Conservation (phyloP, 2,113 vertebrate species). For the Genyomyrus donnyi region DNA sequence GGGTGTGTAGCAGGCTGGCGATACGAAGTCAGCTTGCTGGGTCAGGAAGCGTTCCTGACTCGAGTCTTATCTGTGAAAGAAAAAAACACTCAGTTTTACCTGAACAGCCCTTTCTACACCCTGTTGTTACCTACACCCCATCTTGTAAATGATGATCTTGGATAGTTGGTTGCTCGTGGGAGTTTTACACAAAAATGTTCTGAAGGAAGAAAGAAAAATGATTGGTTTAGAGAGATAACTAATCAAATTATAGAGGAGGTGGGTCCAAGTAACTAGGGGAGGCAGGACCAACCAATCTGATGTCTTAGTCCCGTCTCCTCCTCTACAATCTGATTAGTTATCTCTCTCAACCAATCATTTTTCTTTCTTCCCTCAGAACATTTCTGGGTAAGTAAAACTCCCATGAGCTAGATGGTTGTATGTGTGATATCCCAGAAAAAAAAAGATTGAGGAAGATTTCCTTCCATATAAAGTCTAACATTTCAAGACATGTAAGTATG, state of each 20-base stretch:
- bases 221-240: too few relatives aligned
- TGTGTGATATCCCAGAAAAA: neutral
- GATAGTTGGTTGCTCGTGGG: neutral
- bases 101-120: neutral
- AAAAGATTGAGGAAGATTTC: neutral
- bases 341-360: too few relatives aligned
- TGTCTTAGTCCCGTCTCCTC: too few relatives aligned
- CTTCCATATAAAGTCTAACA: neutral
- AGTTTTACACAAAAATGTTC: too few relatives aligned
- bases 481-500: neutral
- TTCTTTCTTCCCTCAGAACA: too few relatives aligned
- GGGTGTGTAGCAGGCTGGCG: constrained; percentile 20
- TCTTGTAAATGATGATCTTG: neutral
- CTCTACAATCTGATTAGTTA: too few relatives aligned
- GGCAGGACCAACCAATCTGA: too few relatives aligned
- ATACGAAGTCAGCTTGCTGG: neutral
- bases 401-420: neutral
- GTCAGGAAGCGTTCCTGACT: neutral
- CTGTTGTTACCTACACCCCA: too few relatives aligned
- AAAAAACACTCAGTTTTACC: neutral
- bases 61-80: neutral
- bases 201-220: too few relatives aligned
- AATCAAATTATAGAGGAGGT: too few relatives aligned
- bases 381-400: too few relatives aligned
- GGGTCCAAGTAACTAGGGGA: too few relatives aligned